Evolutionary conservation across 37 sponge, comb jelly and placozoan genomes (phyloP).

Genomic region (Cladorhizidae sp.): DNA sequence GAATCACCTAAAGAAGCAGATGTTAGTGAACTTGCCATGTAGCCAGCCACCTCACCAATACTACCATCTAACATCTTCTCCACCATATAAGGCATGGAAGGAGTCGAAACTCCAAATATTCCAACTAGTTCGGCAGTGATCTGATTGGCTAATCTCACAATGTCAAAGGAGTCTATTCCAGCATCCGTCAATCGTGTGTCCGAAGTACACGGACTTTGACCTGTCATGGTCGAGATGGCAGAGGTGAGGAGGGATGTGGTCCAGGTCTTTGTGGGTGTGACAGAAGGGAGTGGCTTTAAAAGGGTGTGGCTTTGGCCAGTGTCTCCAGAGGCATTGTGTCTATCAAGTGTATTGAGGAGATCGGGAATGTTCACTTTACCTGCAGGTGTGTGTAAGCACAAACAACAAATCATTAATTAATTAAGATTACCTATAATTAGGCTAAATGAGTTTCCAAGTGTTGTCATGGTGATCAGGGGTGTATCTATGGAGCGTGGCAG

Average conservation of each 20-base stretch:
- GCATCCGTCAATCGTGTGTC: slow-evolving; percentile 10
- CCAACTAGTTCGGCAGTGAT: neutral
- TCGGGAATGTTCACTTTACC: slow-evolving; percentile 31
- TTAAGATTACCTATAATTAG: too few species aligned
- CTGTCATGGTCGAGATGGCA: neutral
- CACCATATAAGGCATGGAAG: slow-evolving; percentile 3
- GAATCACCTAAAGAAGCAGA: too few species aligned
- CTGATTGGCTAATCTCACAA: slow-evolving; percentile 38
- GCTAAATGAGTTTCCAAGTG: too few species aligned
- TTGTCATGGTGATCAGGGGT: too few species aligned
- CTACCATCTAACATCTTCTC: slow-evolving; percentile 10
- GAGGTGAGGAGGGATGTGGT: neutral
- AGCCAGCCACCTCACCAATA: neutral
- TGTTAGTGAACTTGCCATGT: neutral
- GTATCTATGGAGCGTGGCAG: too few species aligned
- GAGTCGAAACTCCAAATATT: neutral
- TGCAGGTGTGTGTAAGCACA: too few species aligned
- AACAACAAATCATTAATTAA: too few species aligned
- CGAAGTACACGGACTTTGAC: slow-evolving; percentile 1
- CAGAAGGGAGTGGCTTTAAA: too few species aligned
- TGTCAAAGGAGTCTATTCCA: slow-evolving; percentile 62
- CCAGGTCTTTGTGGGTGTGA: neutral
- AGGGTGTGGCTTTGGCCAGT: too few species aligned
- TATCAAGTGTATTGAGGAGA: neutral
- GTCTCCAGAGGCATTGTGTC: neutral